Evolutionary conservation across 2,797 vertebrate genomes (phyloP).

Genomic region (Synaphobranchus kaupii): DNA sequence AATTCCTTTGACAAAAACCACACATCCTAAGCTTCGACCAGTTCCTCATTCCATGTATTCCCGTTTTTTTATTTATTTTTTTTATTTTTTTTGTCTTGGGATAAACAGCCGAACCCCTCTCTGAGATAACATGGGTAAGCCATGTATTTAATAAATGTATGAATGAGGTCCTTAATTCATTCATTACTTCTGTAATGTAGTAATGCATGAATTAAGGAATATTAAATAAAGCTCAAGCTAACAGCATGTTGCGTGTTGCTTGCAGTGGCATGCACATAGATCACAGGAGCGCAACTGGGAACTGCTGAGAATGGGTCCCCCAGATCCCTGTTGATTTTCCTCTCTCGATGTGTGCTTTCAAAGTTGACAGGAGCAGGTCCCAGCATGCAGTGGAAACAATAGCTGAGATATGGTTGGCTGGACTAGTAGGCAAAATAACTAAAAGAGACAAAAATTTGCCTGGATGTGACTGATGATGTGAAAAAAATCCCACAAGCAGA

Average conservation of each 20-base stretch:
- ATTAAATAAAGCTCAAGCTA: background rate
- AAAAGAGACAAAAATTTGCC: background rate
- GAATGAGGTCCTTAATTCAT: too few species aligned
- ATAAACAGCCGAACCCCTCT: background rate
- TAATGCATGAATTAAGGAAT: background rate
- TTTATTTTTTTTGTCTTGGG: background rate
- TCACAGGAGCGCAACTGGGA: background rate
- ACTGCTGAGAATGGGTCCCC: background rate
- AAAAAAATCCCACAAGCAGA: background rate
- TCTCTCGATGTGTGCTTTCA: background rate
- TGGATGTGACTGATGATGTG: background rate
- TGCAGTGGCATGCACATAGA: background rate
- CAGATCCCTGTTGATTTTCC: background rate
- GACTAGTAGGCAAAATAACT: background rate
- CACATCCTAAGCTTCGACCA: background rate
- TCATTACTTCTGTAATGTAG: too few species aligned
- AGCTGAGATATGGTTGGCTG: background rate
- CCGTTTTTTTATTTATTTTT: background rate
- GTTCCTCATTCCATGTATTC: background rate
- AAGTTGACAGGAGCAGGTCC: background rate
- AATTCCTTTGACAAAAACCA: background rate
- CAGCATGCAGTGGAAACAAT: background rate
- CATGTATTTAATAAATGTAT: too few species aligned
- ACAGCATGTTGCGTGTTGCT: background rate
- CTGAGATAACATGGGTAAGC: background rate